These are phyloP conservation scores for Archocentrus centrarchus DNA, from an alignment of 2,113 vertebrate species.

Conservation along the genomic window DNA sequence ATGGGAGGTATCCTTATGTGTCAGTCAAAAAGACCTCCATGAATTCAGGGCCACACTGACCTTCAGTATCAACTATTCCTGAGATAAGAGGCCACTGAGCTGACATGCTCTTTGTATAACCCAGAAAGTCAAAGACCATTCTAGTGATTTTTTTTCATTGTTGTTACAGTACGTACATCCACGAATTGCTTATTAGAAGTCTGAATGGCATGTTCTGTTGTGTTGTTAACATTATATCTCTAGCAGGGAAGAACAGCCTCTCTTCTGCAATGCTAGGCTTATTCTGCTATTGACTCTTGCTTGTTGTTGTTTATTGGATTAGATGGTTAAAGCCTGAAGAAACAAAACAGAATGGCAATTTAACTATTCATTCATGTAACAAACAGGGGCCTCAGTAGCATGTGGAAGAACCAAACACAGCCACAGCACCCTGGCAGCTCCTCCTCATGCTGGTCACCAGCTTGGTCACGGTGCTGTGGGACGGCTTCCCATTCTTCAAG, in stretches of 20 bases:
- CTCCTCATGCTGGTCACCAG: too few relatives aligned
- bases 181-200: neutral
- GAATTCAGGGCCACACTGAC: slow-evolving; percentile 58
- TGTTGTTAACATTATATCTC: slow-evolving; percentile 8
- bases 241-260: neutral
- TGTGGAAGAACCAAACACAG: too few relatives aligned
- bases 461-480: too few relatives aligned
- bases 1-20: slow-evolving; percentile 27
- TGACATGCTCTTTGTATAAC: slow-evolving; percentile 32
- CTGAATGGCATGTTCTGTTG: neutral
- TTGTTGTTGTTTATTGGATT: too few relatives aligned
- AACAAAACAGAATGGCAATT: too few relatives aligned
- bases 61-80: slow-evolving; percentile 27
- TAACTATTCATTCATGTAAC: too few relatives aligned
- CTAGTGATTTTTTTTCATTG: neutral
- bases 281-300: too few relatives aligned
- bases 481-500: too few relatives aligned
- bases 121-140: slow-evolving; percentile 16
- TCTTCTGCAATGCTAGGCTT: neutral
- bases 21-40: slow-evolving; percentile 30
- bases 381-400: too few relatives aligned
- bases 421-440: too few relatives aligned
- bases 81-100: slow-evolving; percentile 57
- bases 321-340: too few relatives aligned
- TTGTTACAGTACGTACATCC: neutral